Percentiles rank a stretch among this genome's conserved stretches.
These are phyloP conservation scores for Calyptommatus sinebrachiatus DNA, from an alignment of 2,113 vertebrate genomes.

Conservation along the genomic window DNA sequence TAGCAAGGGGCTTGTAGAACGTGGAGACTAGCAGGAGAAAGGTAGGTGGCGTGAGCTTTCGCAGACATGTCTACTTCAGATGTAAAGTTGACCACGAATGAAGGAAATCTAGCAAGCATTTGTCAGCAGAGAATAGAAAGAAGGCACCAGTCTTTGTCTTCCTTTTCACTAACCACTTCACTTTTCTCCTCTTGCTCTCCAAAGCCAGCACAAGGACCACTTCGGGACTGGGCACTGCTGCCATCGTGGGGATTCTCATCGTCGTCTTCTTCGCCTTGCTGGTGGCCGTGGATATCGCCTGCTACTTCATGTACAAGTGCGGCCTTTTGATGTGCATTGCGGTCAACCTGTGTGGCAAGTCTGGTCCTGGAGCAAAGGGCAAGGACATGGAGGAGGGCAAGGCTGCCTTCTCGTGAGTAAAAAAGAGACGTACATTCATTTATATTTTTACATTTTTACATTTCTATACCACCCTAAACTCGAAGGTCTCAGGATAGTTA, in stretches of 20 bases:
- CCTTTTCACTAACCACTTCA: slow-evolving; percentile 2
- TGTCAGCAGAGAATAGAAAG: too few species aligned
- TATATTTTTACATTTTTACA: rapidly evolving
- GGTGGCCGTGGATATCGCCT: slow-evolving; percentile 92
- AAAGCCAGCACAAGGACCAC: slow-evolving; percentile 79
- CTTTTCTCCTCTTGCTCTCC: slow-evolving; percentile 44
- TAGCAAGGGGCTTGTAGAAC: too few species aligned
- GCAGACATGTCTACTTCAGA: too few species aligned
- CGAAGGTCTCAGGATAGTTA: too few species aligned
- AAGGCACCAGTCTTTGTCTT: too few species aligned
- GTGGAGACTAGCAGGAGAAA: too few species aligned
- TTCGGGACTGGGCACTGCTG: slow-evolving; percentile 81
- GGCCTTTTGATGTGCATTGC: slow-evolving; percentile 98
- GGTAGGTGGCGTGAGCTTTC: too few species aligned
- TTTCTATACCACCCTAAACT: too few species aligned
- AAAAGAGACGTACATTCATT: too few species aligned
- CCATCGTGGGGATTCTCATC: slow-evolving; percentile 92
- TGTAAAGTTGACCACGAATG: too few species aligned
- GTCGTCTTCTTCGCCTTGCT: slow-evolving; percentile 89
- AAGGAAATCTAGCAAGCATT: too few species aligned
- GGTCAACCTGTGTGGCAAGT: slow-evolving; percentile 91
- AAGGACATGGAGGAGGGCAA: slow-evolving; percentile 93
- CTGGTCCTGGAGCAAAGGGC: slow-evolving; percentile 86
- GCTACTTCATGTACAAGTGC: slow-evolving; percentile 98
- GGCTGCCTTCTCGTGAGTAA: slow-evolving; percentile 92